phyloP scores from a whole-genome alignment of 2,113 vertebrate genomes.

The Taurulus bubalis region DNA sequence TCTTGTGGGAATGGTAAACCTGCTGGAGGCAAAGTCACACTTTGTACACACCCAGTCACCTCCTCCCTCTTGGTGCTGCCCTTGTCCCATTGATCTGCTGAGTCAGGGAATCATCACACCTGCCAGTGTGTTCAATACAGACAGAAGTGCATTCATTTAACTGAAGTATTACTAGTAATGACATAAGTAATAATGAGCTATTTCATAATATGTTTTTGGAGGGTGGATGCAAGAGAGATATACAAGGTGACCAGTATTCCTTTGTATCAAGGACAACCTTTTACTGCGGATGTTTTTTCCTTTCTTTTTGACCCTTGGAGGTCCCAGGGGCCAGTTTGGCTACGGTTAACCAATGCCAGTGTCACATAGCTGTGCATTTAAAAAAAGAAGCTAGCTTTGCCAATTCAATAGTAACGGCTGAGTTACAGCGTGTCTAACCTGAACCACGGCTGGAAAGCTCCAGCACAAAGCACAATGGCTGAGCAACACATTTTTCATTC shows the following conservation, averaged over 20 bases:
- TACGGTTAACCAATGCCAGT: neutral
- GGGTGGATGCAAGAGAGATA: neutral
- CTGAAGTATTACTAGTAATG: neutral
- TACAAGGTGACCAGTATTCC: neutral
- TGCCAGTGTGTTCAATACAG: slow-evolving; percentile 3
- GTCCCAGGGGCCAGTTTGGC: neutral
- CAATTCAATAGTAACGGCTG: neutral
- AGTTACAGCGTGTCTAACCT: neutral
- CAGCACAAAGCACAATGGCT: slow-evolving; percentile 35
- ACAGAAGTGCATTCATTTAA: slow-evolving; percentile 27
- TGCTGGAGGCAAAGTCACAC: slow-evolving; percentile 67
- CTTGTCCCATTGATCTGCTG: slow-evolving; percentile 76
- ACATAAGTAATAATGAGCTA: neutral
- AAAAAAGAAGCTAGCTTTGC: slow-evolving; percentile 7
- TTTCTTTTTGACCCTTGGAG: slow-evolving; percentile 17
- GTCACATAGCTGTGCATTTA: neutral
- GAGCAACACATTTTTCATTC: slow-evolving; percentile 23
- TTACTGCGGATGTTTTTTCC: neutral
- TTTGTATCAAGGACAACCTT: neutral
- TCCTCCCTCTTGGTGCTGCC: slow-evolving; percentile 50
- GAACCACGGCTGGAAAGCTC: neutral
- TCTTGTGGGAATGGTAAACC: slow-evolving; percentile 40
- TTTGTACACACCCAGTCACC: slow-evolving; percentile 51
- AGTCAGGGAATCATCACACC: slow-evolving; percentile 53
- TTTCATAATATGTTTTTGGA: neutral